These are phyloP conservation scores for Neotragus pygmaeus DNA, from an alignment of 2,113 vertebrate species.

Conservation along the genomic window DNA sequence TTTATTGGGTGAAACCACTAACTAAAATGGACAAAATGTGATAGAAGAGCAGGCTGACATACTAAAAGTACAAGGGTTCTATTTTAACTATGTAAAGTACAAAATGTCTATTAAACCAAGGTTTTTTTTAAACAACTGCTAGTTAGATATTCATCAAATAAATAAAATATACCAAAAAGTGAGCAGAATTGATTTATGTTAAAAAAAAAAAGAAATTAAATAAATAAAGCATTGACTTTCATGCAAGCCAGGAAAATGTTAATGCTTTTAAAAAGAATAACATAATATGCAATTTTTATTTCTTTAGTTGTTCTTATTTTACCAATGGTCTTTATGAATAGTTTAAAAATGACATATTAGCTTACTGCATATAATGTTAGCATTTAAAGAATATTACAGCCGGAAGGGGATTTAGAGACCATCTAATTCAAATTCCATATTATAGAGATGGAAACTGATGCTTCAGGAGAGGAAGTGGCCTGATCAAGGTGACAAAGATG, in stretches of 20 bases:
- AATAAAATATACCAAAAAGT: neutral
- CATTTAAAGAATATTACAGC: neutral
- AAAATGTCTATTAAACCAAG: neutral
- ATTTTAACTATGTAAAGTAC: neutral
- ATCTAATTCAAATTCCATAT: neutral
- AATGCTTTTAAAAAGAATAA: neutral
- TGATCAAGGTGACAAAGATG: neutral
- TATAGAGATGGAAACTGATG: neutral
- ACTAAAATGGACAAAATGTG: neutral
- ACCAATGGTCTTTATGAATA: neutral
- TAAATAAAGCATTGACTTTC: neutral
- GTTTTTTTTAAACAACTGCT: neutral
- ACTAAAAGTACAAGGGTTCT: neutral
- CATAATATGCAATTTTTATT: neutral
- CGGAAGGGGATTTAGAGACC: neutral
- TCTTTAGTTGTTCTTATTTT: neutral
- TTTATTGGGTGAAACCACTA: neutral
- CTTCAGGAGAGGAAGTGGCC: neutral
- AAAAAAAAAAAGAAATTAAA: neutral
- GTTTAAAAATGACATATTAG: neutral
- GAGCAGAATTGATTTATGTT: neutral
- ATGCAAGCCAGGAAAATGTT: neutral
- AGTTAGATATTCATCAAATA: neutral
- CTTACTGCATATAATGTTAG: neutral
- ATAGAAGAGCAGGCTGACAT: neutral